Evolutionary conservation across 2,113 vertebrate genomes (phyloP), one percentile per base, ranked within the genome.

Genomic region (Isurus oxyrinchus): DNA sequence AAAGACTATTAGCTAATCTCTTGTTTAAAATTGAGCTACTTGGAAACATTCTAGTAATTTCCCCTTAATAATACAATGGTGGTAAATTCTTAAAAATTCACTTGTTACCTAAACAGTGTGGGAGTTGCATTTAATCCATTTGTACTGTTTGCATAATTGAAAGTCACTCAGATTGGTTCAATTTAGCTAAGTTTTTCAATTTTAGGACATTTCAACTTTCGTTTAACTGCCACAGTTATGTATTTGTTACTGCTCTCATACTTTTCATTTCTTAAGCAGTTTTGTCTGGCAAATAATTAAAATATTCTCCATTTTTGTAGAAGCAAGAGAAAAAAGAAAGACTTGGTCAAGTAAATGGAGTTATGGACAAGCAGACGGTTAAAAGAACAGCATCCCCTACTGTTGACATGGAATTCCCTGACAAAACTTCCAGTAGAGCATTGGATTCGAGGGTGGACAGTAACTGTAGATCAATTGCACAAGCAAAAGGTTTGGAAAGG

Each of bases 311-410:
- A 96, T 96, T 97, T 96, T 84, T 97, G 96, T 97, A 99, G 98
- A 99, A 99, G 97, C 98, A 99, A 97, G 99, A 99, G 96, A 99
- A 99, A 97, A 99, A 99, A 97, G 98, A 98, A 95, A 99, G 99
- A 96, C 97, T 98, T 97, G 98, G 98, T 86, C 99, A 99, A 97
- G 98, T 99, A 96, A 99, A 99, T 93, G 99, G 99, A 96, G 97
- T 99, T 97, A 98, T 99, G 90, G 99, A 99, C 97, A 98, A 98
- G 97, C 96, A 97, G 61, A 97, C 98, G 49, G 97, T 98, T 49
- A 99, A 99, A 97, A 98, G 98, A 97, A 98, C 98, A 3, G 97
- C 98, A 40, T 99, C 99, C 90, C 99, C 99, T 14, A 98, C 98
- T 40, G 98, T 98, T 96, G 99, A 99, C 97, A 98, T 98, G 97